A percentile compares a stretch with the other conserved stretches of the same genome.
Conservation (phyloP, 2,888 invertebrate species). For the Watsonalla binaria region DNA sequence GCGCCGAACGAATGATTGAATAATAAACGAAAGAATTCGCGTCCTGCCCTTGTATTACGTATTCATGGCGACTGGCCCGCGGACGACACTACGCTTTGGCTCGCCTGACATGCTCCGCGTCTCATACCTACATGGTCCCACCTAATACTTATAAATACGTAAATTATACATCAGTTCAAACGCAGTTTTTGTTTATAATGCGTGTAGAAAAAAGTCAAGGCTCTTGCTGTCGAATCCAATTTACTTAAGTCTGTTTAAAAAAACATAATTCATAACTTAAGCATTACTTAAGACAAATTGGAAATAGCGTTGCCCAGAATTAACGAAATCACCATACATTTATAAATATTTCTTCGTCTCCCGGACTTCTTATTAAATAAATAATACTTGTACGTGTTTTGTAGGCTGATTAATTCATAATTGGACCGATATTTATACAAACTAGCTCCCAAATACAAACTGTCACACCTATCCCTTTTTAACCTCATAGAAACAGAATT, state of each 20-base stretch:
- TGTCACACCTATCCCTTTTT: too few species aligned
- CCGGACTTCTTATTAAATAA: conserved; percentile 17
- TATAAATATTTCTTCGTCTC: conserved; percentile 41
- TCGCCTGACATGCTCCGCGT: not conserved
- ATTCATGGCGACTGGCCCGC: conserved; percentile 73
- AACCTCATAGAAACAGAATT: too few species aligned
- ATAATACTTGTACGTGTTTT: too few species aligned
- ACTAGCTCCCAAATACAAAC: too few species aligned
- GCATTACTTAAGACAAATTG: not conserved
- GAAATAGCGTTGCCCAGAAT: conserved; percentile 11
- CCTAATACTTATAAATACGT: not conserved
- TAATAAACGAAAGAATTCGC: conserved; percentile 79
- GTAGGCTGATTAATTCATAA: too few species aligned
- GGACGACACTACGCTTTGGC: conserved; percentile 35
- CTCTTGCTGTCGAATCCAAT: too few species aligned
- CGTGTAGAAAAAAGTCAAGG: too few species aligned
- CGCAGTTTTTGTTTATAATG: not conserved
- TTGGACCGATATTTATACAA: too few species aligned
- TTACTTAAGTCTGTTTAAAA: too few species aligned
- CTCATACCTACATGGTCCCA: not conserved
- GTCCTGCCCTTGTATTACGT: conserved; percentile 76
- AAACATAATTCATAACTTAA: not conserved
- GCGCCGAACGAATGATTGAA: conserved; percentile 78
- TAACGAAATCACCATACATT: conserved; percentile 15
- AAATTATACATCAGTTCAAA: not conserved